These are phyloP conservation scores for Sebastes minor DNA, from an alignment of 2,797 vertebrate species.

Conservation along the genomic window DNA sequence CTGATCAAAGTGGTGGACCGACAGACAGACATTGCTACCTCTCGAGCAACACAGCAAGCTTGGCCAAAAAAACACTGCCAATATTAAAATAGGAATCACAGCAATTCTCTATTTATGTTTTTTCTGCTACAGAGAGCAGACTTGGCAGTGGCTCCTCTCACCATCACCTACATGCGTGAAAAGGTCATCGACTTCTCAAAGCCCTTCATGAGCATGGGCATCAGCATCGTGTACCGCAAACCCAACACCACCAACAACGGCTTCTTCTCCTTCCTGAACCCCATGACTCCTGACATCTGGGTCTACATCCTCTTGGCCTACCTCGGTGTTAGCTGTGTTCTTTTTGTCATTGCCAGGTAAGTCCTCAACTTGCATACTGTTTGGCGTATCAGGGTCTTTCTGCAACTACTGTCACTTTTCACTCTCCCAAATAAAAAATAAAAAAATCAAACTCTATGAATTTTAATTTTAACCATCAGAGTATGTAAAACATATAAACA, in stretches of 20 bases:
- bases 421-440: too few relatives aligned
- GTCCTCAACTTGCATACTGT: conserved; percentile 2
- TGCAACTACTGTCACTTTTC: too few relatives aligned
- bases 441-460: too few relatives aligned
- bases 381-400: background rate
- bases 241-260: conserved; percentile 95
- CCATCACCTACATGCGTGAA: conserved; percentile 96
- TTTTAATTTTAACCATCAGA: too few relatives aligned
- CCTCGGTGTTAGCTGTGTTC: conserved; percentile 98
- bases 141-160: conserved; percentile 95
- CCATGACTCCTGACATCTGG: conserved; percentile 98
- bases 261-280: conserved; percentile 98
- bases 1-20: background rate
- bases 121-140: conserved; percentile 91
- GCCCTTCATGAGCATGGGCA: conserved; percentile 95
- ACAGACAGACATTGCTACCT: background rate
- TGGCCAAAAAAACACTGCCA: background rate
- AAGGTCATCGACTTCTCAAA: conserved; percentile 98
- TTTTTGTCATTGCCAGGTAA: conserved; percentile 99
- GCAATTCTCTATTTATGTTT: background rate
- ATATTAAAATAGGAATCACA: background rate
- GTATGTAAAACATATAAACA: too few relatives aligned
- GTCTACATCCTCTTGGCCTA: conserved; percentile 98
- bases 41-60: background rate
- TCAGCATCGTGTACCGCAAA: conserved; percentile 97